A percentile compares a stretch with the other conserved stretches of the same genome.
Evolutionary conservation across 2,113 vertebrate species (phyloP).

Genomic region (Murina feae): DNA sequence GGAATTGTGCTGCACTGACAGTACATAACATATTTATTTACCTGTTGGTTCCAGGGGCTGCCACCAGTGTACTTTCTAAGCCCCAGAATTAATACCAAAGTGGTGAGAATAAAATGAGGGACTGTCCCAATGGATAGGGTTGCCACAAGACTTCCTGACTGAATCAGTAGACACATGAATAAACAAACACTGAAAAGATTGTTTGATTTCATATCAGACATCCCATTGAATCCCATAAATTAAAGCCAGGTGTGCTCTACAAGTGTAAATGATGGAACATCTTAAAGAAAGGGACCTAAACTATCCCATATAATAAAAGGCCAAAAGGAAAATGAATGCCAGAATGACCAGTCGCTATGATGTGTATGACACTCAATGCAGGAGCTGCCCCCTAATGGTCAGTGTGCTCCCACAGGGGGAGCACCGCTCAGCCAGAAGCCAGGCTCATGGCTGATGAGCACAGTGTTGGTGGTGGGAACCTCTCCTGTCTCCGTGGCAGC

Average conservation of each 20-base stretch:
- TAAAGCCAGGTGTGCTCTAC: not conserved
- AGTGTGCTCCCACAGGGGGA: too few relatives aligned
- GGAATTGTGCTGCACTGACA: not conserved
- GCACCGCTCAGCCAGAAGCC: too few relatives aligned
- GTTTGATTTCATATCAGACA: not conserved
- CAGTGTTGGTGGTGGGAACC: too few relatives aligned
- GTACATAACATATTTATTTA: not conserved
- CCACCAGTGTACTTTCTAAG: not conserved
- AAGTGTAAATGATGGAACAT: not conserved
- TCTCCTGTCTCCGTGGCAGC: too few relatives aligned
- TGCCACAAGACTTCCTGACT: not conserved
- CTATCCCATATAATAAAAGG: too few relatives aligned
- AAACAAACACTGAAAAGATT: not conserved
- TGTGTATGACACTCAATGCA: too few relatives aligned
- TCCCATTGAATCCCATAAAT: not conserved
- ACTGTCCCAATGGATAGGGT: not conserved
- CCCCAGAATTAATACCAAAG: not conserved
- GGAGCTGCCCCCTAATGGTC: too few relatives aligned
- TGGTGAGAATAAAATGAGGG: not conserved
- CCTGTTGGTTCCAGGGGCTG: not conserved
- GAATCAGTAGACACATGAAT: not conserved
- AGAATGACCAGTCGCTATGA: too few relatives aligned
- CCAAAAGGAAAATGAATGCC: too few relatives aligned
- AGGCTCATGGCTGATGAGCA: too few relatives aligned
- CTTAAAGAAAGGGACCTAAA: not conserved